Base-by-base conservation (phyloP, 1,140 invertebrate species). In the Maconellicoccus hirsutus region DNA sequence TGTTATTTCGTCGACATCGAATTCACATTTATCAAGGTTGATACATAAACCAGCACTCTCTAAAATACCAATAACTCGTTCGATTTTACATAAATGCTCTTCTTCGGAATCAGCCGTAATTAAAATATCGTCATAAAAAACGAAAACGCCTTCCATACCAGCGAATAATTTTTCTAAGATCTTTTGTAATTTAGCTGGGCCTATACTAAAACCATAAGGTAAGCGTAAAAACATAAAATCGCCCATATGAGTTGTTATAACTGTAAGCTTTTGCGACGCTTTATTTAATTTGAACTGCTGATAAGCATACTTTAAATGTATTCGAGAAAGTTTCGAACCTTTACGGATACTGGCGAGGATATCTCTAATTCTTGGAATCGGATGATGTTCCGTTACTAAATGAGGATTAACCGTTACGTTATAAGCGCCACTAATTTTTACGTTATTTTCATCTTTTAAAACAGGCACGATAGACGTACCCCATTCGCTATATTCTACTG, bases 131-230 rank as follows among this genome's bases (percentile, higher is more conserved):
- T 78, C 75, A 16, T 76, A 75, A 71, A 76, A 77, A 61, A 42
- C 70, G 16, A 73, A 72, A 21, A 74, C 75, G n/a, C 73, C 75
- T 42, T 74, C 73, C 2, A 79, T 59, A 26, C 74, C 74, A 26
- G 10, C 33, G 7, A 82, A 70, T 1, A 79, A 72, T 71, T 77
- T 73, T 59, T 83, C 80, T 26, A 84, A 81, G 19, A 79, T 75
- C 71, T 77, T 66, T 75, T 85, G 82, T 72, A 83, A 85, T 71
- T 81, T 78, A 8, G 76, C 75, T 19, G 42, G 42, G n/a, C 42
- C n/a, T 3, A 52, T 52, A 16, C n/a, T 52, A 8, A 52, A 8
- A 16, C 42, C 82, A 76, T 82, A 84, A 4, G 76, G 77, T 12
- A 82, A 59, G 66, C 77, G 66, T 70, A 77, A 78, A 73, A 79